Evolutionary conservation across 2,113 vertebrate genomes (phyloP), one percentile per base, ranked within the genome.

Genomic region (Columbina picui): DNA sequence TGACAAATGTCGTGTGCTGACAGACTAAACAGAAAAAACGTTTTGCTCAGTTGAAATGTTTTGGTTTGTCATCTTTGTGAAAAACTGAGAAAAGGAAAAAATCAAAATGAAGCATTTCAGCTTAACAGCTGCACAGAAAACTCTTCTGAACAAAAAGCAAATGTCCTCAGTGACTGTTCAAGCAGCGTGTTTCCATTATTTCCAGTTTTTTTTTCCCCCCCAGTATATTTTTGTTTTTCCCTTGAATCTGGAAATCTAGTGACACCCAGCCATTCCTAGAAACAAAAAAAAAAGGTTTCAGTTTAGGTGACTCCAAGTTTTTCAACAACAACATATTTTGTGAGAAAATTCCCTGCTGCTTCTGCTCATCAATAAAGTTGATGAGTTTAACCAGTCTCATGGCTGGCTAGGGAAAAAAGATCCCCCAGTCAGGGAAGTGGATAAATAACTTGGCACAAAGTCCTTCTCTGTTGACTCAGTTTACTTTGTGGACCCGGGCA

Each of bases 391-490:
- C 92, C 86, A 96, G 86, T 55, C 80, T 92, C 93, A 78, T 63
- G 68, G 36, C 94, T 89, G 73, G 71, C 90, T 81, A n/a, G 75
- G 91, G 87, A 39, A 65, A 86, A 87, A 88, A 80, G 56, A 71
- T 95, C 90, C 86, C 85, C 80, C 76, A 56, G 85, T 96, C 89
- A 80, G 64, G 87, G 76, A 93, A 89, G 76, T 45, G 94, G 96
- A 93, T 97, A 96, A 97, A 95, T 95, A 96, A 96, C 43, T 92
- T 96, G 93, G 95, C 93, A 96, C 85, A 92, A 92, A 94, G 92
- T 94, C 90, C 68, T 78, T 52, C 92, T 97, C 93, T 96, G 86
- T 96, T 95, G 96, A 96, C 96, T 97, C 92, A 81, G 95, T 96
- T 97, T 96, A 92, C 96, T 97, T 96, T 92, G 96, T 89, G 92